A percentile compares a stretch with the other conserved stretches of the same genome.
Conservation (phyloP, 2,888 invertebrate species). For the Coecobrya sp. region DNA sequence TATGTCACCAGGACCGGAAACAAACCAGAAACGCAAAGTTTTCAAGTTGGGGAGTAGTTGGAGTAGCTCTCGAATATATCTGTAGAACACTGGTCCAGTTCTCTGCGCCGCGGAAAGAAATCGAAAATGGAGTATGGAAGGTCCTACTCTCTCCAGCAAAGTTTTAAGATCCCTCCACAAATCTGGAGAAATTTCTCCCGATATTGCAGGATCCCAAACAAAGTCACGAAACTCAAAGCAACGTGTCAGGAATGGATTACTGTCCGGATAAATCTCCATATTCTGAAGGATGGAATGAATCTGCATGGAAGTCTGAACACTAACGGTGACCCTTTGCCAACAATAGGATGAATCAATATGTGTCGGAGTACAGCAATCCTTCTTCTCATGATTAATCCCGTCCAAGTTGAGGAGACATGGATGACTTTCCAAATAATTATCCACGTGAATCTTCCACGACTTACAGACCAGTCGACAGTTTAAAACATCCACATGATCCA, state of each 20-base stretch:
- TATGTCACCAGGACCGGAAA: not conserved
- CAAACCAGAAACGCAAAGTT: slow-evolving; percentile 15
- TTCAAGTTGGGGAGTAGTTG: slow-evolving; percentile 10
- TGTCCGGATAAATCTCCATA: not conserved
- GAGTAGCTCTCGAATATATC: not conserved
- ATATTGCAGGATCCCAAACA: not conserved
- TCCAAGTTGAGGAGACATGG: slow-evolving; percentile 34
- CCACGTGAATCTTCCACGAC: slow-evolving; percentile 1
- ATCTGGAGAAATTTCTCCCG: not conserved
- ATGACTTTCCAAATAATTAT: slow-evolving; percentile 14
- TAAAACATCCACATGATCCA: not conserved
- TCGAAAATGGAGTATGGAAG: not conserved
- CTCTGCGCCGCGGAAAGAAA: not conserved
- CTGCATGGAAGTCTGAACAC: not conserved
- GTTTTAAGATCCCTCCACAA: not conserved
- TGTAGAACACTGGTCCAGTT: slow-evolving; percentile 18
- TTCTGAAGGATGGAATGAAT: not conserved
- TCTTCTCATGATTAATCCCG: slow-evolving; percentile 26
- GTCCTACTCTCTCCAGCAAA: not conserved
- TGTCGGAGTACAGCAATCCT: slow-evolving; percentile 10
- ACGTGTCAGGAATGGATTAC: not conserved
- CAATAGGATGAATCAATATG: not conserved
- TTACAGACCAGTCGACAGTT: not conserved
- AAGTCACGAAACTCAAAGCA: slow-evolving; percentile 12
- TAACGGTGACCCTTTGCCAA: not conserved